Percentiles rank a stretch among this genome's conserved stretches.
Evolutionary conservation across 2,888 invertebrate species (phyloP).

Genomic region (Ferdinandea cuprea): DNA sequence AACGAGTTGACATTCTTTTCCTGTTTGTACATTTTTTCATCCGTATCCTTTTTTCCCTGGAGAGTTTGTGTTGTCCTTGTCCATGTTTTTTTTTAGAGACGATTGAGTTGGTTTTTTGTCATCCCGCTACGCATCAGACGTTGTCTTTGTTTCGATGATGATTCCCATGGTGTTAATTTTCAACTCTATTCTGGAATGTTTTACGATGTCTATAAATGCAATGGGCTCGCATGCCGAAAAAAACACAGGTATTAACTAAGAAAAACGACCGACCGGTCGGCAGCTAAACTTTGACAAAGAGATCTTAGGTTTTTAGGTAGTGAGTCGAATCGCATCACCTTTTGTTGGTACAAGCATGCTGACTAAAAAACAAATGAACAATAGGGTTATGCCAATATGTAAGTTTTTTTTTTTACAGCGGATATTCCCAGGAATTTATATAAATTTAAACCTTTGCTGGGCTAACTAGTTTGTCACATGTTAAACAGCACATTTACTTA

Average conservation of each 20-base stretch:
- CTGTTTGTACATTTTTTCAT: slow-evolving; percentile 30
- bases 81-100: slow-evolving; percentile 25
- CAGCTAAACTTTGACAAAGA: slow-evolving; percentile 10
- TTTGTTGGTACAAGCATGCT: slow-evolving; percentile 44
- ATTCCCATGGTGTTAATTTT: slow-evolving; percentile 76
- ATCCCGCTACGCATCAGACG: slow-evolving; percentile 44
- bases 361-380: slow-evolving; percentile 40
- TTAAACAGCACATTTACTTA: too few species aligned
- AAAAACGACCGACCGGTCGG: slow-evolving; percentile 9
- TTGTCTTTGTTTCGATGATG: slow-evolving; percentile 66
- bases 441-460: too few species aligned
- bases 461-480: too few species aligned
- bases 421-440: slow-evolving; percentile 14
- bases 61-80: slow-evolving; percentile 43
- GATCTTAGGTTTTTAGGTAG: slow-evolving; percentile 34
- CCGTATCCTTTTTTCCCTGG: slow-evolving; percentile 56
- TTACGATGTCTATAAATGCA: slow-evolving; percentile 65
- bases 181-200: slow-evolving; percentile 74
- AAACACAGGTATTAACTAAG: slow-evolving; percentile 24
- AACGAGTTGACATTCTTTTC: slow-evolving; percentile 67
- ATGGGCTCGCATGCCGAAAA: slow-evolving; percentile 51
- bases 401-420: not conserved
- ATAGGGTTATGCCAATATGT: slow-evolving; percentile 12
- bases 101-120: slow-evolving; percentile 47
- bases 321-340: slow-evolving; percentile 56